Percentiles rank a stretch among this genome's conserved stretches.
Evolutionary conservation across 2,797 vertebrate species (phyloP).

Genomic region (Geotrypetes seraphini): DNA sequence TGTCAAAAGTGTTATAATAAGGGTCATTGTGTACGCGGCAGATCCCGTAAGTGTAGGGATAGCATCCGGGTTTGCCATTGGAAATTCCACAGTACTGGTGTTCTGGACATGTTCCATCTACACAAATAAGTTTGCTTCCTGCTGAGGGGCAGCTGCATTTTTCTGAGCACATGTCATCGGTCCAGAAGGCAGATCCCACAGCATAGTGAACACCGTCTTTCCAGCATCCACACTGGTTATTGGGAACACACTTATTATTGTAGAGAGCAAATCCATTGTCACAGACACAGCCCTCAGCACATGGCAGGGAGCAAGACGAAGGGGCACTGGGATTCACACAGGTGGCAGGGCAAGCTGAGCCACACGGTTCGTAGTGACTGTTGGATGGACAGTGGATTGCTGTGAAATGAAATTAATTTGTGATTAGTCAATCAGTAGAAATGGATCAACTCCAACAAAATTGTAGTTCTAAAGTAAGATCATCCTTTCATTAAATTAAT

Average conservation of each 20-base stretch:
- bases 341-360: conserved; percentile 34
- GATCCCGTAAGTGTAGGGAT: conserved; percentile 30
- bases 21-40: conserved; percentile 56
- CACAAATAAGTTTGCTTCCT: conserved; percentile 43
- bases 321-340: conserved; percentile 6
- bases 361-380: conserved; percentile 35
- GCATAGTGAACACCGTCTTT: conserved; percentile 58
- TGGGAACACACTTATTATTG: conserved; percentile 20
- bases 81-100: conserved; percentile 43
- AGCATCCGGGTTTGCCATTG: conserved; percentile 15
- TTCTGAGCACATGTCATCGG: conserved; percentile 51
- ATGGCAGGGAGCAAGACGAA: background rate
- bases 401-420: conserved; percentile 1
- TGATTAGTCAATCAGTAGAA: no score
- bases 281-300: conserved; percentile 26
- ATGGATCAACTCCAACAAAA: no score
- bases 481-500: no score
- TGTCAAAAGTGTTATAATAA: conserved; percentile 69
- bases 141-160: conserved; percentile 46
- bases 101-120: conserved; percentile 29
- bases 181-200: conserved; percentile 50
- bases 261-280: conserved; percentile 33
- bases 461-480: no score
- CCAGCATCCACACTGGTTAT: conserved; percentile 35
- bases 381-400: conserved; percentile 1